Evolutionary conservation across 2,888 invertebrate genomes (phyloP), one percentile per base, ranked within the genome.

Genomic region (Cremastinae sp.): DNA sequence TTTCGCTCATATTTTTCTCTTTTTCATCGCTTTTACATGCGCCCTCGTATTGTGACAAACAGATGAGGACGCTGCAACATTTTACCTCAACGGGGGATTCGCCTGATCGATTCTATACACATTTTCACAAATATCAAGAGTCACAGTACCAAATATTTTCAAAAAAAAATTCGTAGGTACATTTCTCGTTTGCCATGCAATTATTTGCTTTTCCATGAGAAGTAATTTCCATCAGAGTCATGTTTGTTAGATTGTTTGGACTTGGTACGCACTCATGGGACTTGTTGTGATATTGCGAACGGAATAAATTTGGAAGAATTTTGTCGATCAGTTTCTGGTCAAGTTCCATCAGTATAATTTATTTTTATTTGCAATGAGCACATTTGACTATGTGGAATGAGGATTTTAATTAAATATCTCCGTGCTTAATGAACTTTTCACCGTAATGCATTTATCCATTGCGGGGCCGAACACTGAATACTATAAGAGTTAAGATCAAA

Each of bases 171-270:
- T 41, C 9, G 20, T 9, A 47, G 10, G 16, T 45, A 10, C 10
- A n/a, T 5, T 28, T 16, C 14, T n/a, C 16, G 37, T 5, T 1
- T 14, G 47, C 59, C 37, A 37, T 47, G 51, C 45, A 64, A 69
- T 64, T 74, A 59, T 69, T 74, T 69, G 58, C 45, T 37, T 20
- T 61, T 53, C 37, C 41, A 35, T 53, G 20, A 47, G 16, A 18
- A 28, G 12, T 14, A 22, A 35, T 51, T 51, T 51, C 22, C 62
- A 69, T 64, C 28, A 69, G 14, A 43, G 45, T 28, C 47, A 41
- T 56, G 64, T 51, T 59, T 58, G 41, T 14, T 69, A 74, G 64
- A 74, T 70, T 20, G 51, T 69, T 56, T 10, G 12, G 28, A 55
- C 49, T 39, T 10, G 47, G 16, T 9, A 4, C n/a, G 10, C 22